A percentile compares a stretch with the other conserved stretches of the same genome.
phyloP scores from a whole-genome alignment of 2,113 vertebrate genomes.

The Galemys pyrenaicus region DNA sequence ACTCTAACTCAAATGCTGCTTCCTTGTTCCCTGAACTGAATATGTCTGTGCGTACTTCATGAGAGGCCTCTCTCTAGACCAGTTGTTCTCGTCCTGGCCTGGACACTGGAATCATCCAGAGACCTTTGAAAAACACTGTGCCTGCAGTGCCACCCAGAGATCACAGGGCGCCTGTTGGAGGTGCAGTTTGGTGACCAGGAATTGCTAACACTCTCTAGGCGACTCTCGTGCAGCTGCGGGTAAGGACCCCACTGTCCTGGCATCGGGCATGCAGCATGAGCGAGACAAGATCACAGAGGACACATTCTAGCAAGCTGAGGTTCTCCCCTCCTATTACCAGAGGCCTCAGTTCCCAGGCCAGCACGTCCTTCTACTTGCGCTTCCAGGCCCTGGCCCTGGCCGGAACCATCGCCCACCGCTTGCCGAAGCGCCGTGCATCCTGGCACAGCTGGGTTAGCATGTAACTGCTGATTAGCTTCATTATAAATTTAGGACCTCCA shows the following conservation, averaged over 20 bases:
- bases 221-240: background rate
- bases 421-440: background rate
- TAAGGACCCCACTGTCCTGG: background rate
- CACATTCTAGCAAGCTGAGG: background rate
- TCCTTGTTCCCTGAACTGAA: background rate
- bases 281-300: background rate
- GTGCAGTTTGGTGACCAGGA: background rate
- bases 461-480: background rate
- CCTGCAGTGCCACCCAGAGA: background rate
- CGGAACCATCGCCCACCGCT: background rate
- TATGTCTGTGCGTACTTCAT: background rate
- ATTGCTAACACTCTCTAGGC: background rate
- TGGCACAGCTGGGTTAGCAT: background rate
- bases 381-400: background rate
- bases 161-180: background rate
- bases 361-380: background rate
- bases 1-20: background rate
- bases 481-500: constrained; percentile 12
- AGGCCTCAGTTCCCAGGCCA: background rate
- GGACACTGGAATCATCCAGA: background rate
- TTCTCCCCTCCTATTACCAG: background rate
- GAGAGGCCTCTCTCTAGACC: background rate
- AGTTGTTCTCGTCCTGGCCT: background rate
- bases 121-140: background rate
- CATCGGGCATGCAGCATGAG: background rate